Conservation (phyloP, 2,797 vertebrate species). For the Garrulus glandarius region DNA sequence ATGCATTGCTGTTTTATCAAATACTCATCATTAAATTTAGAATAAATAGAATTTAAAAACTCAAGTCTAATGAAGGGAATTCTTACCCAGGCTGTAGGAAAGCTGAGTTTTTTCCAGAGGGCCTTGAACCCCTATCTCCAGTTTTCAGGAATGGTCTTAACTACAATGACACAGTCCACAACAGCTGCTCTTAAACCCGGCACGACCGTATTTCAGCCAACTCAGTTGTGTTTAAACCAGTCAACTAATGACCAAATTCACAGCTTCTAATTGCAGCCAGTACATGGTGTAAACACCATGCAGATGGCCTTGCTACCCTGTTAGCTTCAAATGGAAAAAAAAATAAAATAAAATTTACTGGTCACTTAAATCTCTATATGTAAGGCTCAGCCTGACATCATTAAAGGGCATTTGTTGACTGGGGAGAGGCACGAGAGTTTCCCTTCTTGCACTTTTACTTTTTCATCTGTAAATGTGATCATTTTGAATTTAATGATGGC, state of each 20-base stretch:
- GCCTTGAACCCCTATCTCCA: neutral
- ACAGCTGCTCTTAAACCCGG: neutral
- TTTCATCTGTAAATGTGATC: neutral
- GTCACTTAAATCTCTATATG: neutral
- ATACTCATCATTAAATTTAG: neutral
- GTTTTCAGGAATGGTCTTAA: neutral
- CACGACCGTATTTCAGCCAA: neutral
- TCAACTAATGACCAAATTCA: slow-evolving; percentile 32
- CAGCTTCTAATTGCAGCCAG: slow-evolving; percentile 43
- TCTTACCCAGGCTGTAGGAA: neutral
- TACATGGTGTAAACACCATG: slow-evolving; percentile 16
- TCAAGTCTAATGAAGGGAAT: neutral
- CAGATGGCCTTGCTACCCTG: slow-evolving; percentile 29
- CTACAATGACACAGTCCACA: neutral
- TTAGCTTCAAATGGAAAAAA: neutral
- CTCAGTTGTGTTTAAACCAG: neutral
- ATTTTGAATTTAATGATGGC: neutral
- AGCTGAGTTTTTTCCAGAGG: neutral
- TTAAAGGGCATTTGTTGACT: neutral
- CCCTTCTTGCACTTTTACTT: neutral
- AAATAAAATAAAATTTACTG: neutral
- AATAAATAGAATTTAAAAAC: neutral
- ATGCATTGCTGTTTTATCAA: neutral
- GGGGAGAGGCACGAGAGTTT: neutral
- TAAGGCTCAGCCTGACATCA: neutral